These are phyloP conservation scores for Huso huso DNA, from an alignment of 2,797 vertebrate genomes.

Conservation along the genomic window DNA sequence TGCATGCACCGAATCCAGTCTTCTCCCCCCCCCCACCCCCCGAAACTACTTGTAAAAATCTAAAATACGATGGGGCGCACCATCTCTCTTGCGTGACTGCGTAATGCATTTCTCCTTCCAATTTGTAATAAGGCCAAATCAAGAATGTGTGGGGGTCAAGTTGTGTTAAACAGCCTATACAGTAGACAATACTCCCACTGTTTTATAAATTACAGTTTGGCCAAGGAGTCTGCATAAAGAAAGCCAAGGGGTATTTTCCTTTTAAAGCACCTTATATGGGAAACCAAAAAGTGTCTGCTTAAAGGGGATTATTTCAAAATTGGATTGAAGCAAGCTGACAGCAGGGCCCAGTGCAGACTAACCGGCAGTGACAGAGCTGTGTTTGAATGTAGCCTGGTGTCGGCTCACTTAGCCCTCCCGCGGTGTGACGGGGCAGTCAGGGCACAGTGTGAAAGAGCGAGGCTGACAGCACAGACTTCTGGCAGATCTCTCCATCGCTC, in stretches of 20 bases:
- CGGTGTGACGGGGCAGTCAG: too few species aligned
- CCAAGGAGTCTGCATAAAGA: constrained; percentile 19
- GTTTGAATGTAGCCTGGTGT: constrained; percentile 2
- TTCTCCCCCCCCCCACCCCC: too few species aligned
- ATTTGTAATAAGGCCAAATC: constrained; percentile 5
- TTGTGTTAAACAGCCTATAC: not conserved
- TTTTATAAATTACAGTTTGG: constrained; percentile 37
- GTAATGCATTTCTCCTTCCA: not conserved
- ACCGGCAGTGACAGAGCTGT: constrained; percentile 13
- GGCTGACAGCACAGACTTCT: too few species aligned
- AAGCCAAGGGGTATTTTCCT: too few species aligned
- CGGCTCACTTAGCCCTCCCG: not conserved
- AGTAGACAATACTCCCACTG: not conserved
- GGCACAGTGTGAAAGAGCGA: too few species aligned
- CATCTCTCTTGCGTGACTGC: not conserved
- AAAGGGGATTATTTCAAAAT: constrained; percentile 14
- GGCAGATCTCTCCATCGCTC: constrained; percentile 1
- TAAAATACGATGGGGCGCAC: too few species aligned
- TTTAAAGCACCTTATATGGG: too few species aligned
- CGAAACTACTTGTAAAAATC: too few species aligned
- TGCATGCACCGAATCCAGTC: too few species aligned
- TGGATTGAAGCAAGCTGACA: not conserved
- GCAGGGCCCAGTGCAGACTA: constrained; percentile 8
- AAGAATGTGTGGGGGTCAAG: not conserved
- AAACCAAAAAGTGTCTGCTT: not conserved